These are phyloP conservation scores for Notodonta dromedarius DNA, from an alignment of 2,888 invertebrate species.

Conservation along the genomic window DNA sequence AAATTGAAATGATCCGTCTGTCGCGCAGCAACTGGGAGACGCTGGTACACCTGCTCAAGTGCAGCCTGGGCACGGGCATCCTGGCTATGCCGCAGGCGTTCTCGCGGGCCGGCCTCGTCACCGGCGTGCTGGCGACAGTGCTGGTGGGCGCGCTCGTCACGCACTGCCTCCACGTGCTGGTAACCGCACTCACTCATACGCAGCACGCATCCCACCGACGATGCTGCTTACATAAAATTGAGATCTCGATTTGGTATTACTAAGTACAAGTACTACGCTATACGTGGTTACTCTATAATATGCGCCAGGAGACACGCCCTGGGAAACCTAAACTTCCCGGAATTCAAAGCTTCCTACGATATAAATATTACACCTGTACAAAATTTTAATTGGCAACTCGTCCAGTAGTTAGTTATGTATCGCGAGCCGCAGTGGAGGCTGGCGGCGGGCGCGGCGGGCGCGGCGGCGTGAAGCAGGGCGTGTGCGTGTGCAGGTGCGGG, in stretches of 20 bases:
- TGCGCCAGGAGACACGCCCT: too few relatives aligned
- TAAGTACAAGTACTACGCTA: too few relatives aligned
- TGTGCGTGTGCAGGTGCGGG: constrained; percentile 60
- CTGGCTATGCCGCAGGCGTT: constrained; percentile 98
- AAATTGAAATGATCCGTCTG: neutral
- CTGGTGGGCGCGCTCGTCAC: constrained; percentile 91
- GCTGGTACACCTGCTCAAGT: constrained; percentile 94
- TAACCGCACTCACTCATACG: constrained; percentile 37
- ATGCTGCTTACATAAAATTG: too few relatives aligned
- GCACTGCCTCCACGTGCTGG: constrained; percentile 94
- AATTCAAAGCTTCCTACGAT: too few relatives aligned
- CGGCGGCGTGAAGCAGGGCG: neutral
- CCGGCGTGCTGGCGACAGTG: constrained; percentile 90
- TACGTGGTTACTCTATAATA: too few relatives aligned
- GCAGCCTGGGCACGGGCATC: constrained; percentile 96
- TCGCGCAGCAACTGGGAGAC: constrained; percentile 90
- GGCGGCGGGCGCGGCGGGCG: neutral
- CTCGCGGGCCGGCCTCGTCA: constrained; percentile 91
- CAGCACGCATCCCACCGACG: too few relatives aligned
- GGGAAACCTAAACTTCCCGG: too few relatives aligned
- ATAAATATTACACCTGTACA: too few relatives aligned
- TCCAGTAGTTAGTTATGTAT: too few relatives aligned
- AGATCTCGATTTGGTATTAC: too few relatives aligned
- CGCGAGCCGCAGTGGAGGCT: too few relatives aligned
- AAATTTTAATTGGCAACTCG: too few relatives aligned